Evolutionary conservation across 2,888 invertebrate genomes (phyloP).

Genomic region (Cephus nigrinus): DNA sequence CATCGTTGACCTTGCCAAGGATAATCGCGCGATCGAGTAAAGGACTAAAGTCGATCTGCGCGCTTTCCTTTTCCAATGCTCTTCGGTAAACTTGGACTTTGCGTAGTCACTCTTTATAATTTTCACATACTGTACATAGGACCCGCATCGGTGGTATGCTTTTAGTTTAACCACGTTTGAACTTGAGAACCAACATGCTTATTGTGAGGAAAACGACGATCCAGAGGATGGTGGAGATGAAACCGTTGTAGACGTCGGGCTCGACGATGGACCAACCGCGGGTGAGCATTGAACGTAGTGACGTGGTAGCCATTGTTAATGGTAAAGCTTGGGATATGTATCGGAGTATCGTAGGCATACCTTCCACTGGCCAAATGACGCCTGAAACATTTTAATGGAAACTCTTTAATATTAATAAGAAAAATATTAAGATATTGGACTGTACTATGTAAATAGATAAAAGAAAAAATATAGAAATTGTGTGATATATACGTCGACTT

Average conservation of each 20-base stretch:
- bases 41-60: too few species aligned
- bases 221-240: conserved; percentile 87
- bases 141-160: background rate
- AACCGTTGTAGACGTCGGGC: conserved; percentile 88
- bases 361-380: conserved; percentile 97
- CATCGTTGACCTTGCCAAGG: too few species aligned
- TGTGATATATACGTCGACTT: too few species aligned
- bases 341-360: conserved; percentile 87
- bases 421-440: too few species aligned
- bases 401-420: too few species aligned
- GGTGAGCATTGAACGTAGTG: conserved; percentile 86
- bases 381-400: conserved; percentile 68
- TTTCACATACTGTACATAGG: conserved; percentile 19
- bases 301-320: conserved; percentile 91
- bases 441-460: too few species aligned
- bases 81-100: too few species aligned
- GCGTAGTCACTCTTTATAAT: conserved; percentile 11
- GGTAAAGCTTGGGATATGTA: conserved; percentile 88
- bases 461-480: too few species aligned
- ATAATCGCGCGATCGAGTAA: too few species aligned
- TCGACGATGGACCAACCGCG: conserved; percentile 88
- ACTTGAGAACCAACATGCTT: conserved; percentile 82
- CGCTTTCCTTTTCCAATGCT: too few species aligned
- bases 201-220: conserved; percentile 84
- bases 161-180: conserved; percentile 78